Percentiles rank a stretch among this genome's conserved stretches.
Evolutionary conservation across 2,888 invertebrate species (phyloP).

Genomic region (Noctua janthina): DNA sequence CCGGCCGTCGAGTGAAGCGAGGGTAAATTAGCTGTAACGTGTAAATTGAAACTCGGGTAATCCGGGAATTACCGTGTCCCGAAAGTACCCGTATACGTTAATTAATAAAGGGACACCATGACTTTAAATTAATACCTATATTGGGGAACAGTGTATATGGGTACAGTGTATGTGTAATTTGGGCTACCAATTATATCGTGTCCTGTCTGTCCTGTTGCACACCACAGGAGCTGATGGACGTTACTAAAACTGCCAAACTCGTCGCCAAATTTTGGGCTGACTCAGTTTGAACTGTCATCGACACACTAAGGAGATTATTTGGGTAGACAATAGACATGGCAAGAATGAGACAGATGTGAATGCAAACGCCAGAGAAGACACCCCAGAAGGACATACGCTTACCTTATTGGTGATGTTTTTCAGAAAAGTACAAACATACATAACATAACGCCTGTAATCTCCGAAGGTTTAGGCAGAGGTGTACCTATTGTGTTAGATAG

Average conservation of each 20-base stretch:
- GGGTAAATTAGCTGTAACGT: slow-evolving; percentile 82
- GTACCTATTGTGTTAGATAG: too few species aligned
- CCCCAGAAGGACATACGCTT: too few species aligned
- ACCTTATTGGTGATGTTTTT: not conserved
- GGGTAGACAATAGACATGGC: not conserved
- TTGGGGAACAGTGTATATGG: slow-evolving; percentile 26
- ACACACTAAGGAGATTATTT: not conserved
- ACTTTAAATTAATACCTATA: slow-evolving; percentile 60
- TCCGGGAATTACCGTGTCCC: slow-evolving; percentile 67
- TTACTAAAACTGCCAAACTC: too few species aligned
- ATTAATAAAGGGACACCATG: slow-evolving; percentile 75
- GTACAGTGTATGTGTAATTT: slow-evolving; percentile 4
- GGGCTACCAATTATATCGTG: not conserved
- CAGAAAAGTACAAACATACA: not conserved
- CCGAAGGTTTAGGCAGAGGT: too few species aligned
- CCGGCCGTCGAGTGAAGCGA: slow-evolving; percentile 62
- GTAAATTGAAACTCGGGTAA: slow-evolving; percentile 82
- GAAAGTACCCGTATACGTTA: slow-evolving; percentile 64
- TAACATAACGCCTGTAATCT: too few species aligned
- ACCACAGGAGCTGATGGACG: too few species aligned
- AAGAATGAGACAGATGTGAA: too few species aligned
- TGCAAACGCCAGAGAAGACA: not conserved
- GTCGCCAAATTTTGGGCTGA: too few species aligned
- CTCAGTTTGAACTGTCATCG: too few species aligned
- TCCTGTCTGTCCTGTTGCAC: too few species aligned